phyloP scores from a whole-genome alignment of 2,113 vertebrate species.

The Pelecanoides urinatrix region DNA sequence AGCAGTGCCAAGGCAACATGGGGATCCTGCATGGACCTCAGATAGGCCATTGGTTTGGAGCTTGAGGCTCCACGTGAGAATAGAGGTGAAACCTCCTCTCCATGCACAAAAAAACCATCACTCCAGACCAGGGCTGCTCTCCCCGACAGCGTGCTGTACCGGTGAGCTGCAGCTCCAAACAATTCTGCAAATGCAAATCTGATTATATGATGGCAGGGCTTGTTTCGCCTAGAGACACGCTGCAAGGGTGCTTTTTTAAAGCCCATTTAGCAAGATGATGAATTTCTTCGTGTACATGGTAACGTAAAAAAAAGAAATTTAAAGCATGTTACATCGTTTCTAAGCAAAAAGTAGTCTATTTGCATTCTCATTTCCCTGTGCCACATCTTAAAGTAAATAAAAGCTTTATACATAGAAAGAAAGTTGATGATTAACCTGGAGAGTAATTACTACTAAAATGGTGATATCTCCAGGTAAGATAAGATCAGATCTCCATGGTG shows the following conservation, averaged over 20 bases:
- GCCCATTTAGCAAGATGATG: not conserved
- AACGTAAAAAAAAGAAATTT: not conserved
- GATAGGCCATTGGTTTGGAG: not conserved
- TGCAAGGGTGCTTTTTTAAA: not conserved
- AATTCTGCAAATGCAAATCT: not conserved
- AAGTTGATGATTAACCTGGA: not conserved
- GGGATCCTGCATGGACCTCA: accelerated
- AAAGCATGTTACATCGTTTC: not conserved
- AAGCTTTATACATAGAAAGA: not conserved
- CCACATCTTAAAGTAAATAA: not conserved
- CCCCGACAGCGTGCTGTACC: accelerated
- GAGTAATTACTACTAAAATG: not conserved
- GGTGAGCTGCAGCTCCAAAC: not conserved
- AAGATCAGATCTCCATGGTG: not conserved
- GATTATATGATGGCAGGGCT: not conserved
- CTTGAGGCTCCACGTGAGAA: accelerated
- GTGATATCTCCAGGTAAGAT: not conserved
- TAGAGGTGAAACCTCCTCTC: not conserved
- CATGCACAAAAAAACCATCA: not conserved
- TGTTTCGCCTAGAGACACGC: accelerated
- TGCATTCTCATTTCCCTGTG: not conserved
- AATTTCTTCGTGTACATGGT: not conserved
- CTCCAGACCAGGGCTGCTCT: not conserved
- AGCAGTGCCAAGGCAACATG: not conserved
- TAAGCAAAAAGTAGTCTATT: not conserved